These are phyloP conservation scores for Nycticryphes semicollaris DNA, from an alignment of 2,113 vertebrate genomes.

Conservation along the genomic window DNA sequence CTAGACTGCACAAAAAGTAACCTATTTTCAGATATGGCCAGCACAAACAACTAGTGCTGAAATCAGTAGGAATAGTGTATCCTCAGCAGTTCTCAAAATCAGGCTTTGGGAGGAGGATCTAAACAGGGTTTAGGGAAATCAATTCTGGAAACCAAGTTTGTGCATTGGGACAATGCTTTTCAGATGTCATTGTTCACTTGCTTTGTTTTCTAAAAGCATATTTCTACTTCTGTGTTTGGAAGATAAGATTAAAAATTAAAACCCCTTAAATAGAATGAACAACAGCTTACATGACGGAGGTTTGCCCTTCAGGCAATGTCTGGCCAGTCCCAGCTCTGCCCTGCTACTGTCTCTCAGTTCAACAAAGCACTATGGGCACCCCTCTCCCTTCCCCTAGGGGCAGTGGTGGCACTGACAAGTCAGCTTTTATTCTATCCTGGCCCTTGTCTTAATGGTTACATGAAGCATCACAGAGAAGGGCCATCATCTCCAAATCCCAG, in stretches of 20 bases:
- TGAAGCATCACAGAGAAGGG: background rate
- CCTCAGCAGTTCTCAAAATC: background rate
- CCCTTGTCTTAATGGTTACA: background rate
- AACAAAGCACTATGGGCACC: rapidly evolving
- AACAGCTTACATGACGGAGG: background rate
- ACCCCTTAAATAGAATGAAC: background rate
- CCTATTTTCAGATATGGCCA: background rate
- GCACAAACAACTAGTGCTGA: background rate
- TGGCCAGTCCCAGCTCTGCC: background rate
- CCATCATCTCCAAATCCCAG: background rate
- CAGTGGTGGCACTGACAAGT: rapidly evolving
- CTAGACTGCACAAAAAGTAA: too few species aligned
- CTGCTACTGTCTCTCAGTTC: background rate
- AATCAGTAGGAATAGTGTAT: background rate
- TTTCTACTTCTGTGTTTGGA: background rate
- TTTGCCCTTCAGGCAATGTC: background rate
- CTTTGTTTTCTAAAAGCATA: background rate
- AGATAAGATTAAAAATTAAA: background rate
- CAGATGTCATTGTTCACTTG: background rate
- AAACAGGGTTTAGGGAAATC: background rate
- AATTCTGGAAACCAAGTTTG: background rate
- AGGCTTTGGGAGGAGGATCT: background rate
- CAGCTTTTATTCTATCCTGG: background rate
- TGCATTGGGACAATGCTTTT: background rate
- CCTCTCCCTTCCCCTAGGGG: background rate